phyloP scores from a whole-genome alignment of 1,140 invertebrate genomes.

The Mizuhopecten yessoensis region DNA sequence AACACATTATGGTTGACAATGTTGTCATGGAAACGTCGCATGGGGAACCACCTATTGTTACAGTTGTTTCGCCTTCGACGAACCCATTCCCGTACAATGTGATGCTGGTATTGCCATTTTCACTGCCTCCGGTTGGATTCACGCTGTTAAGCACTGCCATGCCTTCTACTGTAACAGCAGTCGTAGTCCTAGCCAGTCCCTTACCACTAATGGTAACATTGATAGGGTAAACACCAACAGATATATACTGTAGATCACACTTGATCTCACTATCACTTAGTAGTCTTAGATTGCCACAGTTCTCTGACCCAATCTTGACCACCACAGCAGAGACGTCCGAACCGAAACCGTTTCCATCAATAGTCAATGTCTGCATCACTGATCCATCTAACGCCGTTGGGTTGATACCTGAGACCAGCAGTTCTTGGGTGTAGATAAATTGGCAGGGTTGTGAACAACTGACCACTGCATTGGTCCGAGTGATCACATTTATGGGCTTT shows the following conservation, averaged over 20 bases:
- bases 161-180: conserved; percentile 41
- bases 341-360: conserved; percentile 69
- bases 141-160: conserved; percentile 55
- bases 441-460: conserved; percentile 28
- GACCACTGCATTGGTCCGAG: not conserved
- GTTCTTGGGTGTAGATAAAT: conserved; percentile 41
- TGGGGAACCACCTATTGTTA: conserved; percentile 49
- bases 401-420: not conserved
- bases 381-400: conserved; percentile 48
- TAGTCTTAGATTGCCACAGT: conserved; percentile 52
- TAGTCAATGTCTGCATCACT: conserved; percentile 53
- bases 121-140: conserved; percentile 64
- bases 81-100: conserved; percentile 70
- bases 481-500: not conserved
- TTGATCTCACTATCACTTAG: conserved; percentile 60
- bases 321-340: conserved; percentile 45
- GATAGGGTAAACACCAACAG: conserved; percentile 55
- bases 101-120: conserved; percentile 65
- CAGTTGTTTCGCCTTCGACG: conserved; percentile 45
- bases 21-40: conserved; percentile 44
- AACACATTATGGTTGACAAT: conserved; percentile 64
- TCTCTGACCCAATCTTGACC: conserved; percentile 62
- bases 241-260: conserved; percentile 57
- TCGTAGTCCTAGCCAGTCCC: conserved; percentile 53
- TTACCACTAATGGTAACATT: conserved; percentile 53